phyloP scores from a whole-genome alignment of 2,113 vertebrate genomes.

The Gambusia holbrooki region DNA sequence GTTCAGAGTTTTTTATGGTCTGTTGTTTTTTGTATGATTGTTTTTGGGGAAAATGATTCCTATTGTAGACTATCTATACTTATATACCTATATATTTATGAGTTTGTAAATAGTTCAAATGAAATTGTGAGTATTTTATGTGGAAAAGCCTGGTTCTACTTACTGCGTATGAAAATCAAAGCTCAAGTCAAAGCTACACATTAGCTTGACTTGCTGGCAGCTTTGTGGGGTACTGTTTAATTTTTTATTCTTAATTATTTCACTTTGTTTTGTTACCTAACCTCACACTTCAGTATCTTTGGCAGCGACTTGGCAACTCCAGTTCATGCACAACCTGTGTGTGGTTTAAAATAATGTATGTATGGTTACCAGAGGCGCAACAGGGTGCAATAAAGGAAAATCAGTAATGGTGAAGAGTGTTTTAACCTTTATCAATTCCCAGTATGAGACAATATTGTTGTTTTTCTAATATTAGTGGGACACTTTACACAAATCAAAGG shows the following conservation, averaged over 20 bases:
- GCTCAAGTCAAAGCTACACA: slow-evolving; percentile 76
- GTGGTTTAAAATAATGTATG: slow-evolving; percentile 12
- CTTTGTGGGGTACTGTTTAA: slow-evolving; percentile 72
- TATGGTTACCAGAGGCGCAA: slow-evolving; percentile 30
- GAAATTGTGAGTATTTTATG: slow-evolving; percentile 82
- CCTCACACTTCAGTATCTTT: slow-evolving; percentile 66
- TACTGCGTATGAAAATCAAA: slow-evolving; percentile 81
- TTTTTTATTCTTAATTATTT: slow-evolving; percentile 62
- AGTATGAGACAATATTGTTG: slow-evolving; percentile 9
- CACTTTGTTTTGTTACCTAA: slow-evolving; percentile 48
- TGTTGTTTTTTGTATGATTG: slow-evolving; percentile 73
- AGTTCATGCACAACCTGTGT: slow-evolving; percentile 56
- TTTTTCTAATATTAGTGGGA: slow-evolving; percentile 27
- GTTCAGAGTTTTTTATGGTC: slow-evolving; percentile 70
- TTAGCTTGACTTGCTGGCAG: slow-evolving; percentile 74
- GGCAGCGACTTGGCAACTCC: slow-evolving; percentile 78
- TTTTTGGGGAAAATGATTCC: slow-evolving; percentile 67
- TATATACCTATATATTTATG: slow-evolving; percentile 70
- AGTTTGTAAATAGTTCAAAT: slow-evolving; percentile 81
- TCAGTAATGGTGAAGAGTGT: slow-evolving; percentile 15
- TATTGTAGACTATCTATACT: slow-evolving; percentile 62
- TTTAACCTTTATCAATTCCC: slow-evolving; percentile 42
- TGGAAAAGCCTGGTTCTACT: slow-evolving; percentile 74
- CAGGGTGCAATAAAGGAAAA: slow-evolving; percentile 46
- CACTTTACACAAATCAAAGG: slow-evolving; percentile 30